Evolutionary conservation across 2,888 invertebrate genomes (phyloP).

Genomic region (Drosophila hawaiiensis): DNA sequence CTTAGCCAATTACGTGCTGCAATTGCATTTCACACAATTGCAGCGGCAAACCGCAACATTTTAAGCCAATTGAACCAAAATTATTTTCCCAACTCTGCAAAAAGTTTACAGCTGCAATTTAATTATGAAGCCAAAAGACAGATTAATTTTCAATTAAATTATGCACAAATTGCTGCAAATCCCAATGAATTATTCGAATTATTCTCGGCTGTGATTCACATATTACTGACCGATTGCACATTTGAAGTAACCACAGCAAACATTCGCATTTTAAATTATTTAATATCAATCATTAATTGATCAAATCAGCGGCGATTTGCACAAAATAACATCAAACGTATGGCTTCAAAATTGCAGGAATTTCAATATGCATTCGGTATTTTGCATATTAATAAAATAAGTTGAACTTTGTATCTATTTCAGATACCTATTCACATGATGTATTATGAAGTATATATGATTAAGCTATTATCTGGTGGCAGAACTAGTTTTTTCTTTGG

Average conservation of each 20-base stretch:
- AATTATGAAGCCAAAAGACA: slow-evolving; percentile 24
- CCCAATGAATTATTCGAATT: slow-evolving; percentile 13
- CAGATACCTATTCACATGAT: neutral
- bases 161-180: slow-evolving; percentile 32
- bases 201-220: slow-evolving; percentile 2
- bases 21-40: slow-evolving; percentile 33
- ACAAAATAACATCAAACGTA: neutral
- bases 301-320: neutral
- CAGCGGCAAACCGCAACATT: slow-evolving; percentile 38
- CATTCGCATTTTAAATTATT: slow-evolving; percentile 7
- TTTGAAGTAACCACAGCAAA: slow-evolving; percentile 14
- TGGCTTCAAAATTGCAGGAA: neutral
- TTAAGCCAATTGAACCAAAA: slow-evolving; percentile 35
- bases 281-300: slow-evolving; percentile 9
- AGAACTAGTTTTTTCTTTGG: neutral
- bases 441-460: neutral
- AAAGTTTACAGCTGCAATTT: slow-evolving; percentile 28
- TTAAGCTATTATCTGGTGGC: neutral
- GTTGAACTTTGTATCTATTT: neutral
- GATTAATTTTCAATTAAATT: slow-evolving; percentile 40
- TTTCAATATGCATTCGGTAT: neutral
- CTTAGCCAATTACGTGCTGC: slow-evolving; percentile 43
- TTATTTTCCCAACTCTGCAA: slow-evolving; percentile 27
- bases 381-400: neutral
- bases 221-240: slow-evolving; percentile 17